These are phyloP conservation scores for Bibio marci DNA, from an alignment of 2,888 invertebrate species.

Conservation along the genomic window DNA sequence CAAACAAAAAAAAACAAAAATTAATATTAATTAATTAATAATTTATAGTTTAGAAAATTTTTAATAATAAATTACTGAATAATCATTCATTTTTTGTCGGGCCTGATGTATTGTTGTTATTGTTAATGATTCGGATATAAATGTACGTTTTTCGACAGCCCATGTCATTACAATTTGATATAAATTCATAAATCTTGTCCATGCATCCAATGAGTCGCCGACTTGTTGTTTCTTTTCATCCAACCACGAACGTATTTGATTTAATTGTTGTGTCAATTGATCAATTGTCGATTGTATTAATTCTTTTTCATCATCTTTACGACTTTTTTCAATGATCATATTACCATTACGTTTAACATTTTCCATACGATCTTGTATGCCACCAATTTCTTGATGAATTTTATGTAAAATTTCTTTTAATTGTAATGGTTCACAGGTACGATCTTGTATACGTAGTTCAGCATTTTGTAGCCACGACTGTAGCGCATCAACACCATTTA, in stretches of 20 bases:
- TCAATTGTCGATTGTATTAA: slow-evolving; percentile 58
- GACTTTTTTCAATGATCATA: slow-evolving; percentile 60
- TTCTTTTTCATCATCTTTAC: slow-evolving; percentile 58
- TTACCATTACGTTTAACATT: slow-evolving; percentile 61
- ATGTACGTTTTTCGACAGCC: slow-evolving; percentile 65
- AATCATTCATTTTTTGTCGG: slow-evolving; percentile 71
- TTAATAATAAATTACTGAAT: slow-evolving; percentile 43
- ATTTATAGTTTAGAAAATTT: not conserved
- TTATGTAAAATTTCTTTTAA: slow-evolving; percentile 62
- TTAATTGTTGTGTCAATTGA: slow-evolving; percentile 59
- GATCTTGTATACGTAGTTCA: slow-evolving; percentile 67
- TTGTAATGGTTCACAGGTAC: slow-evolving; percentile 56
- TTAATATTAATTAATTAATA: not conserved
- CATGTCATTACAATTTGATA: slow-evolving; percentile 68
- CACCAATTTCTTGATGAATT: slow-evolving; percentile 55
- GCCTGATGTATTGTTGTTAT: slow-evolving; percentile 65
- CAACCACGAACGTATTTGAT: slow-evolving; percentile 58
- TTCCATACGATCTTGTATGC: slow-evolving; percentile 58
- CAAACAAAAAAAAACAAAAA: not conserved
- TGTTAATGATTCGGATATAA: slow-evolving; percentile 61
- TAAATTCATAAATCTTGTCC: slow-evolving; percentile 68
- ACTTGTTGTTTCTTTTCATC: slow-evolving; percentile 72
- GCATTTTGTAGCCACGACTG: slow-evolving; percentile 71
- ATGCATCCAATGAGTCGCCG: slow-evolving; percentile 74
- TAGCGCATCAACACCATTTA: slow-evolving; percentile 60